These are phyloP conservation scores for Larimichthys polyactis DNA, from an alignment of 2,113 vertebrate species.

Conservation along the genomic window DNA sequence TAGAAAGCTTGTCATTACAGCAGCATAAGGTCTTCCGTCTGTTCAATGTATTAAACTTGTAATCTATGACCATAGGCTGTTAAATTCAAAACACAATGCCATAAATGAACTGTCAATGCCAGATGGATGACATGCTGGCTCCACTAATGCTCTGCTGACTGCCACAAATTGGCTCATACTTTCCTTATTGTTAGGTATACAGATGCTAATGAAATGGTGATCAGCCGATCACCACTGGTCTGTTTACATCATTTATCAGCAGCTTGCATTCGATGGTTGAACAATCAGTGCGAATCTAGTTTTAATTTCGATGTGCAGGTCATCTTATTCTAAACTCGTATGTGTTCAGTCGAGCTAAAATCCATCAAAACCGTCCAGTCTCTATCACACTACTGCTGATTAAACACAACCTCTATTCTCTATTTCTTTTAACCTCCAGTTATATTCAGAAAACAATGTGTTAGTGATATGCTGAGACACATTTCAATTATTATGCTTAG, in stretches of 20 bases:
- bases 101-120: constrained; percentile 52
- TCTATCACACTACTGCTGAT: background rate
- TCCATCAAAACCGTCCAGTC: background rate
- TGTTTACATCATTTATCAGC: constrained; percentile 40
- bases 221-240: constrained; percentile 4
- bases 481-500: constrained; percentile 7
- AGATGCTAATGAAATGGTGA: constrained; percentile 40
- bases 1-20: constrained; percentile 2
- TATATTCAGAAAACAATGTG: constrained; percentile 9
- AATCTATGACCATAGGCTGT: constrained; percentile 40
- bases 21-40: constrained; percentile 3
- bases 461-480: background rate
- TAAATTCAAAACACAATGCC: constrained; percentile 25
- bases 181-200: constrained; percentile 39
- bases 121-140: constrained; percentile 44
- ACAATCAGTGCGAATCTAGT: background rate
- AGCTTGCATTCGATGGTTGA: background rate
- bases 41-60: constrained; percentile 25
- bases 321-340: background rate
- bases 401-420: background rate
- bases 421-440: background rate
- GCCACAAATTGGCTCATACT: constrained; percentile 44
- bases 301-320: background rate
- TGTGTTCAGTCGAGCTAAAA: constrained; percentile 3
- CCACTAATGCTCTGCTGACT: constrained; percentile 38